Evolutionary conservation across 1,140 invertebrate species (phyloP).

Genomic region (Drosophila burlai): DNA sequence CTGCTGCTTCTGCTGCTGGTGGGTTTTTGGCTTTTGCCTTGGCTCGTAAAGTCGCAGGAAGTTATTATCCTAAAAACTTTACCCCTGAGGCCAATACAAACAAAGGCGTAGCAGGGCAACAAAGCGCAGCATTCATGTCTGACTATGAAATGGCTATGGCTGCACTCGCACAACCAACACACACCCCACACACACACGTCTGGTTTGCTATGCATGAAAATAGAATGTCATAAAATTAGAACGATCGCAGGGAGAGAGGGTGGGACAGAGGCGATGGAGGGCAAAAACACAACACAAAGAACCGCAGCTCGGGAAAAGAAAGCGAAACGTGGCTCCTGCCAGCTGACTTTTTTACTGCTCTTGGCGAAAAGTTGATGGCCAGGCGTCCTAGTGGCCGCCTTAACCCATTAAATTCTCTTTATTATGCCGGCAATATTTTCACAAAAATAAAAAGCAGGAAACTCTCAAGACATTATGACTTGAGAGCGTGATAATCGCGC

Average conservation of each 20-base stretch:
- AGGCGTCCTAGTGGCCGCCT: conserved; percentile 66
- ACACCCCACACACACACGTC: conserved; percentile 32
- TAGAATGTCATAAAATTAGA: conserved; percentile 83
- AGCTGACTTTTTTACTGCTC: conserved; percentile 76
- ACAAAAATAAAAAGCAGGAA: conserved; percentile 48
- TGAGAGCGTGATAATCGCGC: conserved; percentile 27
- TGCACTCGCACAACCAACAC: conserved; percentile 37
- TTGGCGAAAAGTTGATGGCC: conserved; percentile 77
- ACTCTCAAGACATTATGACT: conserved; percentile 32
- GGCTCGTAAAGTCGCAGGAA: conserved; percentile 82
- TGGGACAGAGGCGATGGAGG: not conserved
- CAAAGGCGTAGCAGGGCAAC: conserved; percentile 81
- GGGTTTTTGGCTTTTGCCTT: conserved; percentile 74
- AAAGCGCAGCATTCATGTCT: conserved; percentile 81
- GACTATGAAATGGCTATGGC: conserved; percentile 74
- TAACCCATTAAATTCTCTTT: conserved; percentile 74
- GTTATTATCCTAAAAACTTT: conserved; percentile 85
- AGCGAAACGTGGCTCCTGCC: conserved; percentile 51
- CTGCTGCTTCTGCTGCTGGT: conserved; percentile 38
- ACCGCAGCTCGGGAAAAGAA: conserved; percentile 34
- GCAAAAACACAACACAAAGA: conserved; percentile 26
- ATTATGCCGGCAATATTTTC: conserved; percentile 69
- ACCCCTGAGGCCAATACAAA: conserved; percentile 84
- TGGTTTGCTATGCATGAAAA: conserved; percentile 77
- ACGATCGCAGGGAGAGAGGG: conserved; percentile 57